phyloP scores from a whole-genome alignment of 2,888 invertebrate species.

The Stenchaetothrips biformis region DNA sequence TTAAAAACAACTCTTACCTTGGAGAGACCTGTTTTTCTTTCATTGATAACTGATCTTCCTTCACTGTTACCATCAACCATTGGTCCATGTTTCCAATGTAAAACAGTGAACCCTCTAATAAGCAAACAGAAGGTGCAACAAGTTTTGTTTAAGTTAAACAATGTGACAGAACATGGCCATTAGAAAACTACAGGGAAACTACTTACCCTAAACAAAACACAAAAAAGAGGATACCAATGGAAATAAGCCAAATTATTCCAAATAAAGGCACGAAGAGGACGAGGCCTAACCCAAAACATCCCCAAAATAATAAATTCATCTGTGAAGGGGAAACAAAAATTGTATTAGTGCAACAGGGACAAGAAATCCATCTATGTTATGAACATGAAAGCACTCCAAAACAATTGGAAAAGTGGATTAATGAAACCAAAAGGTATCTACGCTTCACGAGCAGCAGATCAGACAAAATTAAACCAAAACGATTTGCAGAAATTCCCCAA shows the following conservation, averaged over 20 bases:
- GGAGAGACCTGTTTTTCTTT: neutral
- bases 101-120: neutral
- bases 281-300: neutral
- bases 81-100: neutral
- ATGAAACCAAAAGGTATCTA: neutral
- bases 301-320: constrained; percentile 6
- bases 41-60: neutral
- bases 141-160: neutral
- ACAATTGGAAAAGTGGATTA: neutral
- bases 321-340: neutral
- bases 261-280: neutral
- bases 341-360: neutral
- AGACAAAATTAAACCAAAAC: neutral
- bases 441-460: neutral
- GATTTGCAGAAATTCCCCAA: too few relatives aligned
- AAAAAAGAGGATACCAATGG: neutral
- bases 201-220: constrained; percentile 9
- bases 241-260: neutral
- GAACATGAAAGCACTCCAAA: neutral
- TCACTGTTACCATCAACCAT: neutral
- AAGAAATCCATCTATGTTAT: neutral
- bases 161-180: too few relatives aligned
- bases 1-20: too few relatives aligned
- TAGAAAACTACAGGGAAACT: neutral
- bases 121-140: neutral